These are phyloP conservation scores for Sitophilus oryzae DNA, from an alignment of 1,140 invertebrate species.

Conservation along the genomic window DNA sequence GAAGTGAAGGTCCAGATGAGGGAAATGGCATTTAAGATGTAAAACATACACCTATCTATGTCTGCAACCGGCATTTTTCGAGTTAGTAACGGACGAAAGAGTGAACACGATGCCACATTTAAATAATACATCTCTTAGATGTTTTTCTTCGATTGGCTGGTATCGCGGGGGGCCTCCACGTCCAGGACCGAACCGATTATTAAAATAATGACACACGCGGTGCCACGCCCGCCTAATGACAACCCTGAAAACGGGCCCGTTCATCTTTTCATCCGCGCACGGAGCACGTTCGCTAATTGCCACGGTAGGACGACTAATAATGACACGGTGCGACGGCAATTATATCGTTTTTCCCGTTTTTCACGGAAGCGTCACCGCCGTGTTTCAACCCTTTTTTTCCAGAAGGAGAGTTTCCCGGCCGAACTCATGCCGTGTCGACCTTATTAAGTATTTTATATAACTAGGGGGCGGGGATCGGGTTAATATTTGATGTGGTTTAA, in stretches of 20 bases:
- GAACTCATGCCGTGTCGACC: too few relatives aligned
- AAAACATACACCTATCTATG: too few relatives aligned
- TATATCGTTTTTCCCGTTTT: slow-evolving; percentile 19
- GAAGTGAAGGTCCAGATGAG: too few relatives aligned
- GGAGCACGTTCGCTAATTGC: slow-evolving; percentile 31
- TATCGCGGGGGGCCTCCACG: slow-evolving; percentile 12
- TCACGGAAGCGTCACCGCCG: slow-evolving; percentile 11
- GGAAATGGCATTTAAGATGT: too few relatives aligned
- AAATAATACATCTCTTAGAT: too few relatives aligned
- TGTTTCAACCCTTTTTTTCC: slow-evolving; percentile 20
- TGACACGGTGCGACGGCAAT: slow-evolving; percentile 10
- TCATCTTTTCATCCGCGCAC: slow-evolving; percentile 31
- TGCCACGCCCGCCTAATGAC: slow-evolving; percentile 32
- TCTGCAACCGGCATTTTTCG: too few relatives aligned
- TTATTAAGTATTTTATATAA: slow-evolving; percentile 10
- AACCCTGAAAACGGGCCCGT: slow-evolving; percentile 25
- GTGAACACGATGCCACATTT: too few relatives aligned
- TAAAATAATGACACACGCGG: slow-evolving; percentile 37
- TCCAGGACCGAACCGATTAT: slow-evolving; percentile 25
- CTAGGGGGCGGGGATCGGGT: slow-evolving; percentile 1
- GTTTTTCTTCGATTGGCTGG: too few relatives aligned
- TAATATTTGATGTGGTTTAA: too few relatives aligned
- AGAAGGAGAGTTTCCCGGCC: slow-evolving; percentile 6
- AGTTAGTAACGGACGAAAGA: too few relatives aligned
- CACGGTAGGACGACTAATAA: slow-evolving; percentile 10